Conservation (phyloP, 2,113 vertebrate genomes). For the Carlito syrichta region DNA sequence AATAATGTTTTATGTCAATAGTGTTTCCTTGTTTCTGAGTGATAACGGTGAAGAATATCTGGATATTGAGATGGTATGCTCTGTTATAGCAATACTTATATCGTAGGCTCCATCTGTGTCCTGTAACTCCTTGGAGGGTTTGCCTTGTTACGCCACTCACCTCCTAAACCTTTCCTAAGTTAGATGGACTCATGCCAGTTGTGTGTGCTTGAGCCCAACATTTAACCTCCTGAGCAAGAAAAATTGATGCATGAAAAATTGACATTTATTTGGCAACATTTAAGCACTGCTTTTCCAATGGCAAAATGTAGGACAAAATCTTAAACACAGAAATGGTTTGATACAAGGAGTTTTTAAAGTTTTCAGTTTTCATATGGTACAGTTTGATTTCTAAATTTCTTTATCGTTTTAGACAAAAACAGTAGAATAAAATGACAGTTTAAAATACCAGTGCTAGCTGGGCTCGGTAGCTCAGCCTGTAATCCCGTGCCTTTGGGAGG, state of each 20-base stretch:
- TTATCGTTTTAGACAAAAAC: constrained; percentile 50
- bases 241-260: background rate
- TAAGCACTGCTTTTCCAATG: constrained; percentile 11
- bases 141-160: background rate
- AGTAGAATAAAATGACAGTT: constrained; percentile 32
- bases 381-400: background rate
- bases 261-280: background rate
- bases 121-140: background rate
- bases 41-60: background rate
- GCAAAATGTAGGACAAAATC: constrained; percentile 4
- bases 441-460: too few species aligned
- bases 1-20: background rate
- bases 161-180: background rate
- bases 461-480: too few species aligned
- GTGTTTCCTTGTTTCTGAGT: background rate
- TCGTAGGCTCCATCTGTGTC: background rate
- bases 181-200: background rate
- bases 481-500: too few species aligned
- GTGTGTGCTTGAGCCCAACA: background rate
- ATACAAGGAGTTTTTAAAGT: background rate
- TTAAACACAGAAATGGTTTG: background rate
- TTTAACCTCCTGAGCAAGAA: background rate
- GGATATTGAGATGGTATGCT: background rate
- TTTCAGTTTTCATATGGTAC: background rate
- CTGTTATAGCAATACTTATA: background rate